Evolutionary conservation across 2,888 invertebrate species (phyloP).

Genomic region (Mesochorus sp.): DNA sequence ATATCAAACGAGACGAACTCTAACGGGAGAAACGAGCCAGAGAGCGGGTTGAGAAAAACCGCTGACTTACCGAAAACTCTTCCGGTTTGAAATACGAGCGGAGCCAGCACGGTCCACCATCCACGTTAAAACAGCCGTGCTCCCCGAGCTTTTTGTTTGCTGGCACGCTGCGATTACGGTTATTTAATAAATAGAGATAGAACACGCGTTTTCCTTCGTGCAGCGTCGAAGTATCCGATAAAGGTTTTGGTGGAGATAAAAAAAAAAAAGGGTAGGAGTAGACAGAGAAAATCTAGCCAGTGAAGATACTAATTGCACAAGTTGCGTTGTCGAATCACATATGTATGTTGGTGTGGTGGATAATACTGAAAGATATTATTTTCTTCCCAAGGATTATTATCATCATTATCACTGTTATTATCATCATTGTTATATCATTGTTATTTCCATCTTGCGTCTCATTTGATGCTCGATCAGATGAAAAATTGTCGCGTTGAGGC

Average conservation of each 20-base stretch:
- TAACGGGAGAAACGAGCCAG: slow-evolving; percentile 12
- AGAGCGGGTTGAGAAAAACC: slow-evolving; percentile 47
- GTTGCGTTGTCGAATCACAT: too few relatives aligned
- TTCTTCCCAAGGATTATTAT: too few relatives aligned
- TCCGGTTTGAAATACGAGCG: slow-evolving; percentile 54
- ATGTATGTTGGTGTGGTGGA: too few relatives aligned
- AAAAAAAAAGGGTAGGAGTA: too few relatives aligned
- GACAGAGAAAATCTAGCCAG: not conserved
- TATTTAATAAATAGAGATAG: slow-evolving; percentile 52
- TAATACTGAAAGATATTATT: too few relatives aligned
- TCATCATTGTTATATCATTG: slow-evolving; percentile 40
- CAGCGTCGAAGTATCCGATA: not conserved
- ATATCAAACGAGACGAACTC: slow-evolving; percentile 54
- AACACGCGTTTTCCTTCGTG: slow-evolving; percentile 37
- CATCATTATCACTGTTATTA: slow-evolving; percentile 35
- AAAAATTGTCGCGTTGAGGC: slow-evolving; percentile 49
- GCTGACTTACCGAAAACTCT: slow-evolving; percentile 62
- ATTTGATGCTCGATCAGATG: slow-evolving; percentile 28
- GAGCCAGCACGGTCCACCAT: slow-evolving; percentile 41
- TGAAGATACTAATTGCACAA: too few relatives aligned
- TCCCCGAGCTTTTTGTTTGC: slow-evolving; percentile 44
- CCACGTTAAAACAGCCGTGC: slow-evolving; percentile 27
- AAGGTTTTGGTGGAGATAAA: not conserved
- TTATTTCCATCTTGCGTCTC: not conserved
- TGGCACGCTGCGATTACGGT: slow-evolving; percentile 30